Base-by-base conservation (phyloP, 1,140 invertebrate species). In the Drepana arcuata region DNA sequence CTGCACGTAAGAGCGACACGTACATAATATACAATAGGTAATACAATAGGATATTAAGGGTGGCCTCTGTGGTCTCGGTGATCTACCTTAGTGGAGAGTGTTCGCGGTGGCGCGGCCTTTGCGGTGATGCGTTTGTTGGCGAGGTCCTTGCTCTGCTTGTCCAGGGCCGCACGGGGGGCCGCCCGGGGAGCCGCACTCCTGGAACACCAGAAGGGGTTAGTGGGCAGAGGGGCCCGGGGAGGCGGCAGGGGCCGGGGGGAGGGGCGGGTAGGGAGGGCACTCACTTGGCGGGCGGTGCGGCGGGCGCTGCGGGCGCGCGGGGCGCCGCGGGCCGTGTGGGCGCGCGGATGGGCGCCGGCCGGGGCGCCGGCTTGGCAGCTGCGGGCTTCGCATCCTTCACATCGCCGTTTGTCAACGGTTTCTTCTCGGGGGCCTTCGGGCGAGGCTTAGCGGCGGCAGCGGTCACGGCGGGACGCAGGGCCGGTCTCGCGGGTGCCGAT, bases 341-440 rank as follows among this genome's bases (percentile, higher is more conserved):
- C 29, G 28, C 27, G n/a, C n/a, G n/a, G n/a, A n/a, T n/a, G 14
- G 47, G 44, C 30, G 41, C 30, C 9, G 49, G 46, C 23, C 43
- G 37, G 11, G 59, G 36, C n/a, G 53, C 40, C 2, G 58, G 35
- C 18, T 51, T 51, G 2, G 43, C 33, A 10, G 34, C n/a, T n/a
- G n/a, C 31, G 3, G 55, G 30, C 34, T 47, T 42, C 1, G 41
- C 24, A n/a, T 52, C 32, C 40, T 70, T 66, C 0, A 81, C 73
- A 14, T 88, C 87, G 6, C 86, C 86, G 48, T 87, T 89, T 0
- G 75, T 54, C 1, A 84, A 40, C 0, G 84, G 59, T 48, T 86
- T 88, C 34, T 83, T 83, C 2, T 84, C 81, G 0, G 51, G 31
- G 1, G 48, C 40, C 44, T 80, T 86, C 0, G 78, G 33, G 43